Evolutionary conservation across 2,797 vertebrate genomes (phyloP).

Genomic region (Mionectes olivaceus): DNA sequence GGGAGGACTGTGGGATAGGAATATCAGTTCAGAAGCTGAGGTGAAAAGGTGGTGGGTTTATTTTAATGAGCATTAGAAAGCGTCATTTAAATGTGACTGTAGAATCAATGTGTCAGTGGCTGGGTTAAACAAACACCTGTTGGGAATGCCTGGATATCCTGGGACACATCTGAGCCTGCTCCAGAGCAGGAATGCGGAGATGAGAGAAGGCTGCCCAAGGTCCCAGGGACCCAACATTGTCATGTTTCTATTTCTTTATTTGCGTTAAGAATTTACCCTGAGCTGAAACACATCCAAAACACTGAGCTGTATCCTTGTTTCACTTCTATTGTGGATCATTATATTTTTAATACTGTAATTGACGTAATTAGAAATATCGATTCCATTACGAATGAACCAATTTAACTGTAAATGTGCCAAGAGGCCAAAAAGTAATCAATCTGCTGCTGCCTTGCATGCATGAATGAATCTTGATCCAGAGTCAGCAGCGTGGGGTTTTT

Average conservation of each 20-base stretch:
- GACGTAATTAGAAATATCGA: slow-evolving; percentile 23
- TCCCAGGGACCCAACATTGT: background rate
- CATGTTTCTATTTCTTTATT: background rate
- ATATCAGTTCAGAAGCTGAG: background rate
- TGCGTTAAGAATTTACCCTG: background rate
- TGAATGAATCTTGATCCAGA: slow-evolving; percentile 1
- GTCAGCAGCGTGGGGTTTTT: background rate
- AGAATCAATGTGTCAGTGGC: background rate
- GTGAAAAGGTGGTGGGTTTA: background rate
- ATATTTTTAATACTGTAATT: slow-evolving; percentile 20
- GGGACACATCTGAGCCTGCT: background rate
- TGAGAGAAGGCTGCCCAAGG: background rate
- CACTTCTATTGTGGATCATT: background rate
- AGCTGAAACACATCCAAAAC: background rate
- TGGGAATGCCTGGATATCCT: background rate
- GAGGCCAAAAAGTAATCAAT: slow-evolving; percentile 30
- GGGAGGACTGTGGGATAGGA: background rate
- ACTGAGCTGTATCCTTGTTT: background rate
- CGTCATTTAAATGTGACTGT: background rate
- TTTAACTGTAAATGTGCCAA: slow-evolving; percentile 23
- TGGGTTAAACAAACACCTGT: background rate
- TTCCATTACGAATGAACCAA: background rate
- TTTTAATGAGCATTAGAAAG: background rate
- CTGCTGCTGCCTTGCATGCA: background rate
- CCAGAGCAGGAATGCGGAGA: background rate